Evolutionary conservation across 2,888 invertebrate genomes (phyloP).

Genomic region (Plusia festucae): DNA sequence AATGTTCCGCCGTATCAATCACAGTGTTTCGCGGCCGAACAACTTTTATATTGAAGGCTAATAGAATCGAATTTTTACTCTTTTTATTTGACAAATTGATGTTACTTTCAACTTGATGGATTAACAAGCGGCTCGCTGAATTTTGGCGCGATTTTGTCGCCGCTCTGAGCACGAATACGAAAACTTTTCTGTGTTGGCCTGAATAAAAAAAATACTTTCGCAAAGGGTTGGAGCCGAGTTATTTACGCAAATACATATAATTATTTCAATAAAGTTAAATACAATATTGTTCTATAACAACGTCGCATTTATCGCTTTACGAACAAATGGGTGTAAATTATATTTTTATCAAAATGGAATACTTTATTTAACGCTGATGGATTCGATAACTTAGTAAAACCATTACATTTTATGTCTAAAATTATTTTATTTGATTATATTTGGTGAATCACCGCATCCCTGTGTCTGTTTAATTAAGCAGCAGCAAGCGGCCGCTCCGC

Average conservation of each 20-base stretch:
- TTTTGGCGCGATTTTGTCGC: slow-evolving; percentile 2
- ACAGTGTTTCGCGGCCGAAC: slow-evolving; percentile 29
- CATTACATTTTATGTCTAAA: too few relatives aligned
- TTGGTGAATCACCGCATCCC: neutral
- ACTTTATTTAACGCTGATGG: too few relatives aligned
- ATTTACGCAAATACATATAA: slow-evolving; percentile 9
- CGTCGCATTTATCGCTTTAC: too few relatives aligned
- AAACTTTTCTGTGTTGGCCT: neutral
- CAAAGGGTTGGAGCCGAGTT: neutral
- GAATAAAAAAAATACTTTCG: slow-evolving; percentile 1
- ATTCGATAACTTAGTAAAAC: too few relatives aligned
- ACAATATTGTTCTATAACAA: too few relatives aligned
- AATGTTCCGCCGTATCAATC: slow-evolving; percentile 48
- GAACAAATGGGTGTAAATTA: neutral
- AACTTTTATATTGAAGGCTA: slow-evolving; percentile 25
- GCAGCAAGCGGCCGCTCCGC: neutral
- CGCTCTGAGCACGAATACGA: neutral
- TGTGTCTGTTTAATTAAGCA: neutral
- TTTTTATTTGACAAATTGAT: slow-evolving; percentile 37
- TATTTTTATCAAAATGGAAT: neutral
- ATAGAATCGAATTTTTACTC: slow-evolving; percentile 28
- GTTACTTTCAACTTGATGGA: slow-evolving; percentile 11
- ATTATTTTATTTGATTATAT: neutral
- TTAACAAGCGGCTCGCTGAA: neutral
- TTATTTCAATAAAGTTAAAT: neutral